Evolutionary conservation across 23 tunicate genomes (phyloP).

Genomic region (Botrylloides violaceus): DNA sequence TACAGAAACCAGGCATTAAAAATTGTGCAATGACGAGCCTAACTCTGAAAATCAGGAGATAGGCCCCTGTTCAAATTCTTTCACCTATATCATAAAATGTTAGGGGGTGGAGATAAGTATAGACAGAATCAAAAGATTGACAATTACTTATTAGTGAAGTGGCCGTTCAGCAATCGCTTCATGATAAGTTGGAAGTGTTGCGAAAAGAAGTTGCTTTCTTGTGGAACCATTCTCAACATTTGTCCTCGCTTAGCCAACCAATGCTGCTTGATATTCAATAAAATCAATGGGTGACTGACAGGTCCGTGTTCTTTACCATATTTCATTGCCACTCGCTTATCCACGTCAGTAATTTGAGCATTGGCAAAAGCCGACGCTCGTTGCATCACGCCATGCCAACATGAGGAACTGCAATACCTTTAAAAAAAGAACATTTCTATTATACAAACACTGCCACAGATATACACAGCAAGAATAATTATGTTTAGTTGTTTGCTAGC

Average conservation of each 20-base stretch:
- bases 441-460: not conserved
- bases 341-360: no score
- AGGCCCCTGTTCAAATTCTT: no score
- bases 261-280: slow-evolving; percentile 19
- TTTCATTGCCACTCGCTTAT: not conserved
- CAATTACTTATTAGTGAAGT: not conserved
- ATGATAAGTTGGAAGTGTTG: slow-evolving; percentile 56
- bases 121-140: no score
- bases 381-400: slow-evolving; percentile 5
- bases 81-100: no score
- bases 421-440: not conserved
- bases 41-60: no score
- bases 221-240: slow-evolving; percentile 17
- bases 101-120: no score
- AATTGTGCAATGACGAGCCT: no score
- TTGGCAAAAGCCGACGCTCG: not conserved
- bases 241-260: slow-evolving; percentile 60
- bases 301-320: not conserved
- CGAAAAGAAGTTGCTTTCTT: slow-evolving; percentile 37
- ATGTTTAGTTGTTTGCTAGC: not conserved
- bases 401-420: slow-evolving; percentile 8
- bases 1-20: no score
- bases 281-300: not conserved
- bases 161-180: slow-evolving; percentile 39
- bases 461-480: not conserved